Conservation (phyloP, 2,888 invertebrate genomes). For the Drosophila bunnanda region DNA sequence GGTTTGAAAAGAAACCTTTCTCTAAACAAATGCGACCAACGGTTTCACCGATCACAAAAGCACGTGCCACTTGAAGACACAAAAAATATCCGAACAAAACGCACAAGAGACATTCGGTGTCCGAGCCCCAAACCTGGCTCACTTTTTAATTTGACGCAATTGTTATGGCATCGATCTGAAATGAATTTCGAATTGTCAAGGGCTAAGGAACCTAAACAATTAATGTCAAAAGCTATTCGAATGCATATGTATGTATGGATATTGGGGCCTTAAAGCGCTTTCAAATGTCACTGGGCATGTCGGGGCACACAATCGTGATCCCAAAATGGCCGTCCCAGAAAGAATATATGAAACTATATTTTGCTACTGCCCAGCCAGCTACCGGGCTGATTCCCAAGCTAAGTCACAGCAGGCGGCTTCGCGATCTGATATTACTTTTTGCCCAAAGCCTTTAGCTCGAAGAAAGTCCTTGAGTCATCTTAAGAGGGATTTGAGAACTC, state of each 20-base stretch:
- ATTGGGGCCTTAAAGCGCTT: conserved; percentile 59
- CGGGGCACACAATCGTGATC: conserved; percentile 47
- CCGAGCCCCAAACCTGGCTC: conserved; percentile 44
- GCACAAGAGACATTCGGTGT: conserved; percentile 22
- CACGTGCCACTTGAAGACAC: conserved; percentile 73
- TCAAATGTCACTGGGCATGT: conserved; percentile 71
- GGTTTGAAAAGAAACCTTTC: conserved; percentile 68
- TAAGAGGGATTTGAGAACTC: neutral
- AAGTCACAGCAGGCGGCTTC: conserved; percentile 41
- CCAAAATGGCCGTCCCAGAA: conserved; percentile 53
- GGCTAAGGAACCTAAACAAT: conserved; percentile 67
- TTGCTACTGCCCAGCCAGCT: conserved; percentile 65
- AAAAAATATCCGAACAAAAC: conserved; percentile 35
- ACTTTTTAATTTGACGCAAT: conserved; percentile 73
- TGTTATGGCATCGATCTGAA: conserved; percentile 68
- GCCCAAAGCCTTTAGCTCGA: conserved; percentile 25
- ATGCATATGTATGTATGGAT: conserved; percentile 39
- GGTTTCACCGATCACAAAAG: conserved; percentile 72
- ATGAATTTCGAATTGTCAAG: conserved; percentile 58
- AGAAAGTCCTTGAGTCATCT: conserved; percentile 47
- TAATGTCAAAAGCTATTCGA: conserved; percentile 65
- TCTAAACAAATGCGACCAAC: conserved; percentile 72
- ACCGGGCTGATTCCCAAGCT: conserved; percentile 42
- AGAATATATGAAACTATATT: conserved; percentile 42
- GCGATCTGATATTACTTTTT: conserved; percentile 22